Percentiles rank a stretch among this genome's conserved stretches.
Evolutionary conservation across 2,113 vertebrate species (phyloP).

Genomic region (Xyrauchen texanus): DNA sequence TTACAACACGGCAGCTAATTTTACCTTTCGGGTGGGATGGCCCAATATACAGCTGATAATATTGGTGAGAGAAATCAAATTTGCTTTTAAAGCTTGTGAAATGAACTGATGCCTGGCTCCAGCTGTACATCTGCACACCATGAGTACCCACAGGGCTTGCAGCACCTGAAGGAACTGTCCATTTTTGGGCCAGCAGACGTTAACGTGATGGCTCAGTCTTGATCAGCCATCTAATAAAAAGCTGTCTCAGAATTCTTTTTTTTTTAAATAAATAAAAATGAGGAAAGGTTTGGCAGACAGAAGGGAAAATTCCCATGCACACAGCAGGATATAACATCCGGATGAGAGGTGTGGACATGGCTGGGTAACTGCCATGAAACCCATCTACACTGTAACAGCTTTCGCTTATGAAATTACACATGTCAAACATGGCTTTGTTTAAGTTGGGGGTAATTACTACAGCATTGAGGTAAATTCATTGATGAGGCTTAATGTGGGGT

Average conservation of each 20-base stretch:
- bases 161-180: constrained; percentile 17
- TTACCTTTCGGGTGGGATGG: no score
- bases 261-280: not conserved
- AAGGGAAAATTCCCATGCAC: constrained; percentile 3
- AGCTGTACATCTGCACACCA: not conserved
- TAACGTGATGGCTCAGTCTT: not conserved
- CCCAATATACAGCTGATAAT: no score
- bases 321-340: constrained; percentile 17
- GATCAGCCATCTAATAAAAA: constrained; percentile 36
- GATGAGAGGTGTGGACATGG: constrained; percentile 5
- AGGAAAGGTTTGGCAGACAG: constrained; percentile 10
- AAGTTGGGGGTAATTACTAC: constrained; percentile 19
- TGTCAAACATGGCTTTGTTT: constrained; percentile 25
- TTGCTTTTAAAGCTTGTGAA: not conserved
- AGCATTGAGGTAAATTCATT: constrained; percentile 13
- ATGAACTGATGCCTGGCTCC: not conserved
- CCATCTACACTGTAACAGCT: constrained; percentile 39
- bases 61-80: not conserved
- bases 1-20: no score
- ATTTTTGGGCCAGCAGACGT: not conserved
- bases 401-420: constrained; percentile 23
- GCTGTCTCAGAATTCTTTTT: not conserved
- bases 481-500: not conserved
- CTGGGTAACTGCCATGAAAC: constrained; percentile 24
- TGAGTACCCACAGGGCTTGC: constrained; percentile 11